Base-by-base conservation (phyloP, 2,113 vertebrate species). In the Hyperopisus bebe region DNA sequence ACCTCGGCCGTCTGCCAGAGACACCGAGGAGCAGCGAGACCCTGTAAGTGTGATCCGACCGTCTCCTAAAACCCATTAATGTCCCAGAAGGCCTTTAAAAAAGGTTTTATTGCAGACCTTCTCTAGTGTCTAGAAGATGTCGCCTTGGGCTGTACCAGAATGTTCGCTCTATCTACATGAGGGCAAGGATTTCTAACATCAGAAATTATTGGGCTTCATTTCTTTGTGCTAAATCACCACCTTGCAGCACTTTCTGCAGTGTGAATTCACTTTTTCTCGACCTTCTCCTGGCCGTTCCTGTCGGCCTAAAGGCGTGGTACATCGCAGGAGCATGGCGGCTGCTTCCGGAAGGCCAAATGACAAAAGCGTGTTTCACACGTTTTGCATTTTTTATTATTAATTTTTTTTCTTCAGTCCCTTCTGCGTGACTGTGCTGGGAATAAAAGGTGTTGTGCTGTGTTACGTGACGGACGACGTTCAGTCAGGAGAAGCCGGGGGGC, bases 21-120 rank as follows among this genome's bases (percentile, higher is more conserved):
- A 98, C 74, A 86, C 93, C 3, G 98, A 98, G 91, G 98, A 98
- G 91, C 91, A 95, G 90, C 96, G 96, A 94, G 97, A 98, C 92
- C 95, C 95, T 90, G 98, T 98, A 92, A 97, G 95, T 94, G 91
- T 94, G 15, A 24, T 0, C 6, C 21, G 39, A 17, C 31, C 13
- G 13, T 10, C 35, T 39, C 42, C 42, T 47, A n/a, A 84, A n/a
- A 11, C 24, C 47, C 74, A 27, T 15, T 17, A 62, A 1, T 1
- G 9, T 53, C 24, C 42, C 83, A 1, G 46, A 13, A 70, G 27
- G 62, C 62, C 27, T 31, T 19, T 80, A 8, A 2, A 8, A 42
- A 42, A 80, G 74, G 74, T 8, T 80, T 86, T 31, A 53, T 48
- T 51, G 11, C 5, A 10, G 46, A 51, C 24, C 48, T n/a, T 11